A percentile compares a stretch with the other conserved stretches of the same genome.
Conservation (phyloP, 2,113 vertebrate species). For the Varanus salvator region DNA sequence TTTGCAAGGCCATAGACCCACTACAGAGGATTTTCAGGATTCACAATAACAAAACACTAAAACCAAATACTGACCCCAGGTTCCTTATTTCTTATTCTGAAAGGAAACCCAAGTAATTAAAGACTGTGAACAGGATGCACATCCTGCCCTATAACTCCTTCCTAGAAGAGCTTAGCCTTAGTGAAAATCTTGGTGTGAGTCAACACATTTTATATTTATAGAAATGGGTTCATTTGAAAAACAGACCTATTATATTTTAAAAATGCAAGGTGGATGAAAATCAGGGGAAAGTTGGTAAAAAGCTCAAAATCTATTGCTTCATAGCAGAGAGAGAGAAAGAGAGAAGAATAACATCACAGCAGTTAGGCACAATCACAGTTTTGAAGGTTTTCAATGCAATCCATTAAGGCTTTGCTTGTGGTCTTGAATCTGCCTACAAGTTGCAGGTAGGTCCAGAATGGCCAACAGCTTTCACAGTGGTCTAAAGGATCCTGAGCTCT, state of each 20-base stretch:
- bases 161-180: slow-evolving; percentile 25
- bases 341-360: slow-evolving; percentile 32
- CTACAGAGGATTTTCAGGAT: neutral
- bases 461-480: slow-evolving; percentile 53
- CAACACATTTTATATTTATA: rapidly evolving
- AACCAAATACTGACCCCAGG: neutral
- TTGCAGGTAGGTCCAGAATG: slow-evolving; percentile 39
- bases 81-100: rapidly evolving
- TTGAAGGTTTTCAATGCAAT: slow-evolving; percentile 41
- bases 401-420: slow-evolving; percentile 18
- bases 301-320: slow-evolving; percentile 31
- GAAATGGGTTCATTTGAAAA: neutral
- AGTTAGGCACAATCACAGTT: slow-evolving; percentile 8
- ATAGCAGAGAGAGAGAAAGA: neutral
- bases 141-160: neutral
- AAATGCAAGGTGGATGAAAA: neutral
- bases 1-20: neutral
- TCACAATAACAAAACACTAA: neutral
- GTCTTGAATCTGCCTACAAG: slow-evolving; percentile 10
- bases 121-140: neutral
- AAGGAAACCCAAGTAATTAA: slow-evolving; percentile 4
- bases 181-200: neutral
- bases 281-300: slow-evolving; percentile 15
- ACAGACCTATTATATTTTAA: neutral
- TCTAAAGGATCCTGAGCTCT: slow-evolving; percentile 44